Base-by-base conservation (phyloP, 2,888 invertebrate genomes). In the Drosophila histrio region DNA sequence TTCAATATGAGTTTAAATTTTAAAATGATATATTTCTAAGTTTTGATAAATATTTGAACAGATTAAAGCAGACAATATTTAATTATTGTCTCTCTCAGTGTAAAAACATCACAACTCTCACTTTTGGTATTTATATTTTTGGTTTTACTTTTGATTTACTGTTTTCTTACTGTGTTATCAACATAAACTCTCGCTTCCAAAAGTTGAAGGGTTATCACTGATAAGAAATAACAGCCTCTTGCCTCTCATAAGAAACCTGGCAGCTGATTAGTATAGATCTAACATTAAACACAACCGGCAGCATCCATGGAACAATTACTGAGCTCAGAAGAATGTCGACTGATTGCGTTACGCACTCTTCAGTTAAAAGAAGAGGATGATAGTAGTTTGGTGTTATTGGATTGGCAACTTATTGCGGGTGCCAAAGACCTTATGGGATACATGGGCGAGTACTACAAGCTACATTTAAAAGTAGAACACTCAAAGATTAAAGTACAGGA, bases 381-480 rank as follows among this genome's bases (percentile, higher is more conserved):
- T 0, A 52, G 62, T 0, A 52, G 62, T 11, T 47, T 89, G 0
- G 21, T 72, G 7, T 3, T 90, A 1, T 2, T 69, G 0, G 53
- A 74, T 2, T 75, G 69, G 7, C 57, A 66, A 7, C 56, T 91
- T 0, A 56, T 56, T 9, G 68, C 65, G 0, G 84, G 85, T 1
- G 77, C 84, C 0, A 78, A 56, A n/a, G 88, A 89, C 0, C 65
- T 89, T 0, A 47, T 89, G 43, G 91, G 91, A 0, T 91, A 85
- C 54, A 88, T 91, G 90, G 91, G 91, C 0, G 91, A 91, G 44
- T 91, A 91, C 52, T 90, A 87, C 43, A 89, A 82, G 11, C 50
- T 91, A 1, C 22, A 49, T 2, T 57, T 91, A 22, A 46, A 68
- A 3, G 38, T 78, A 8, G 34, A 62, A 8, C 19, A 62, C 4